Evolutionary conservation across 2,888 invertebrate genomes (phyloP).

Genomic region (Melitaea athalia): DNA sequence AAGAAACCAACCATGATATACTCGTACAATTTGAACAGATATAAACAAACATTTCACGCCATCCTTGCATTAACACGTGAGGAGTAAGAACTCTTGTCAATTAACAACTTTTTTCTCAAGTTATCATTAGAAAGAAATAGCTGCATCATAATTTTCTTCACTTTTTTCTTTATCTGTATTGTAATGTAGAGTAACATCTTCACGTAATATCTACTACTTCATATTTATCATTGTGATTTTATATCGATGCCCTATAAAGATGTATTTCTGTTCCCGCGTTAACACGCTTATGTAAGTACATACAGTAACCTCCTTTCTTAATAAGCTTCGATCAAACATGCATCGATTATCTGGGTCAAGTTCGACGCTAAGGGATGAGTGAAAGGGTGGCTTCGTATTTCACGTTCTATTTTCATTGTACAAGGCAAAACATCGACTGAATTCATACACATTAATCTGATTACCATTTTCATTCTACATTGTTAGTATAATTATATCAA

Average conservation of each 20-base stretch:
- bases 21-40: slow-evolving; percentile 1
- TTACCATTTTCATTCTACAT: slow-evolving; percentile 7
- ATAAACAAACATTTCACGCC: background rate
- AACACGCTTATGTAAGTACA: slow-evolving; percentile 40
- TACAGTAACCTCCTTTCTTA: slow-evolving; percentile 38
- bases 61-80: slow-evolving; percentile 2
- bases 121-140: background rate
- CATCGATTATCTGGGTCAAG: slow-evolving; percentile 44
- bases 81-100: background rate
- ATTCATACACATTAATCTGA: slow-evolving; percentile 20
- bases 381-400: slow-evolving; percentile 31
- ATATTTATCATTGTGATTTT: slow-evolving; percentile 32
- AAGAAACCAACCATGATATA: background rate
- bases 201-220: background rate
- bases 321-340: slow-evolving; percentile 48
- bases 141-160: background rate
- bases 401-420: slow-evolving; percentile 29
- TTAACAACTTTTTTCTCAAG: background rate
- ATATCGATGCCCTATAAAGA: slow-evolving; percentile 33
- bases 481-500: slow-evolving; percentile 10
- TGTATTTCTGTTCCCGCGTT: slow-evolving; percentile 24
- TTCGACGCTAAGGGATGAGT: slow-evolving; percentile 39
- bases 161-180: background rate
- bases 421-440: slow-evolving; percentile 24
- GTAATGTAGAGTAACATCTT: background rate